Evolutionary conservation across 2,797 vertebrate species (phyloP), one percentile per base, ranked within the genome.

Genomic region (Fundulus diaphanus): DNA sequence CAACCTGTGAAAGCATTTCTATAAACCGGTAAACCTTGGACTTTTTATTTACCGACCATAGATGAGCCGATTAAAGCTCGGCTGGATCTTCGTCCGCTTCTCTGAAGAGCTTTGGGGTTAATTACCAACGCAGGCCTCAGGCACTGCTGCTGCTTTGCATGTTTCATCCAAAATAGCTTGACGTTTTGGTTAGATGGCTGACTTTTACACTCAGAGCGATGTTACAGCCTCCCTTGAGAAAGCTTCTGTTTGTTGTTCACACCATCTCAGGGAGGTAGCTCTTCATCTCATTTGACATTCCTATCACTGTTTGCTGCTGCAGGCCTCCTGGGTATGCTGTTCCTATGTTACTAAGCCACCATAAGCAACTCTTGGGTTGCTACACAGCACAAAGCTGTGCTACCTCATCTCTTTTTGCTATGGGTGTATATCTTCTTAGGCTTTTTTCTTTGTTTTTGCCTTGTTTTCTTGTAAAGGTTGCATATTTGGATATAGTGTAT

Each of bases 21-120:
- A 90, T 91, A 91, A 92, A 89, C 87, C 88, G 84, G 88, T 91
- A 89, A 82, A 90, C 88, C 87, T 83, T 72, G 81, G 82, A 81
- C 83, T 79, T 87, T 90, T 92, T 93, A 94, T 94, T 94, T 93
- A 93, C 90, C 56, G 67, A 89, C 86, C 86, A 77, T 88, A 89
- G 90, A 90, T 85, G 81, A 87, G 88, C 88, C 88, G 82, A 93
- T 92, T 92, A 92, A 89, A 91, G 79, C 76, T 84, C 90, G 78
- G 88, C 85, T 79, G 78, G 77, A 76, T 81, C 89, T 89, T 85
- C 78, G 83, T 87, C 79, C 78, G 83, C 73, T 78, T 88, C 87
- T 85, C 7, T 15, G 65, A 80, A 76, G 76, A 82, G 83, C 83
- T 86, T 88, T 87, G 81, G 88, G 88, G 89, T 90, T 94, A 88